Conservation (phyloP, 1,140 invertebrate species). For the Apis laboriosa region DNA sequence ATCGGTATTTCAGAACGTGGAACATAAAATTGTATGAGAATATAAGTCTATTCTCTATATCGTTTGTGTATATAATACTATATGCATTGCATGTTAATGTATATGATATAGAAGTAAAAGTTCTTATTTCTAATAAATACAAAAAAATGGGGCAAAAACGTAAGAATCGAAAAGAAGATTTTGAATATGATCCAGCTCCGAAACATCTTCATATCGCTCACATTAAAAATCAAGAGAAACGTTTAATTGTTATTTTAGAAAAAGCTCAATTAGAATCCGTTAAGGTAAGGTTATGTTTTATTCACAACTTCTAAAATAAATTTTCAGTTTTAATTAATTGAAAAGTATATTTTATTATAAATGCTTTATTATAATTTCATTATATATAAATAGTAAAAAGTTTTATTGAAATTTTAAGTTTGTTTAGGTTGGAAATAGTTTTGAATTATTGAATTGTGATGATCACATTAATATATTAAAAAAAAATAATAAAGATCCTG, state of each 20-base stretch:
- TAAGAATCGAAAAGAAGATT: slow-evolving; percentile 82
- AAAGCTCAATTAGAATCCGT: slow-evolving; percentile 97
- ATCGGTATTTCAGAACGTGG: too few relatives aligned
- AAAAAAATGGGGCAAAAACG: slow-evolving; percentile 86
- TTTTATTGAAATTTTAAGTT: slow-evolving; percentile 26
- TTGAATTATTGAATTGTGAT: slow-evolving; percentile 97
- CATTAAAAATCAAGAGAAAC: slow-evolving; percentile 91
- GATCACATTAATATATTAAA: slow-evolving; percentile 92
- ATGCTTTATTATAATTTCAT: background rate
- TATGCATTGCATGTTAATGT: background rate
- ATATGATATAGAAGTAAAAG: background rate
- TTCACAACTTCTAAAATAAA: slow-evolving; percentile 22
- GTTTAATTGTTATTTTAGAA: slow-evolving; percentile 96
- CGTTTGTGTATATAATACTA: background rate
- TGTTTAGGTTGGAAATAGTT: slow-evolving; percentile 89
- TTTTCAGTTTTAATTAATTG: background rate
- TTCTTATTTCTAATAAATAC: background rate
- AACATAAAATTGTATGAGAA: too few relatives aligned
- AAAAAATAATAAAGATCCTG: slow-evolving; percentile 92
- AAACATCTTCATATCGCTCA: slow-evolving; percentile 86
- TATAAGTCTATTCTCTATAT: too few relatives aligned
- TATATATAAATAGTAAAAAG: background rate
- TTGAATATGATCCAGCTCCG: slow-evolving; percentile 85
- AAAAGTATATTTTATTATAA: background rate
- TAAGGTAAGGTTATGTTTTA: slow-evolving; percentile 86